Evolutionary conservation across 2,797 vertebrate species (phyloP), one percentile per base, ranked within the genome.

Genomic region (Podarcis lilfordi): DNA sequence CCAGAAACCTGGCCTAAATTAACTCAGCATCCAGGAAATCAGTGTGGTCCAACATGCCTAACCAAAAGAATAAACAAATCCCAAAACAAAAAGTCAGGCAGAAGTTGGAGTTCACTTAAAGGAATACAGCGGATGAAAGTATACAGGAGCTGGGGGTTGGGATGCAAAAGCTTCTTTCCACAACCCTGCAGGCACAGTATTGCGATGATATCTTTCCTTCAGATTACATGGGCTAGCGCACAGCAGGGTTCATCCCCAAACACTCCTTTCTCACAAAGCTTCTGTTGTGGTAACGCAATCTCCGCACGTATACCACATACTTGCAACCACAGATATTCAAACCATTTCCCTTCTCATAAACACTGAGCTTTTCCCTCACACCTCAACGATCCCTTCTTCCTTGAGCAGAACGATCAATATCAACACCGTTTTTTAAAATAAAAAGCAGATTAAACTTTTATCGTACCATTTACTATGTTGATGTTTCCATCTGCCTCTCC

Each of bases 261-360:
- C 90, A 83, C 85, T 91, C 91, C 92, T 86, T 95, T 96, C 95
- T 95, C 95, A 95, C 88, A 90, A 93, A 88, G 87, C 91, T 91
- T 93, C 92, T 90, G 87, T 84, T 82, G 89, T 93, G 85, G 79
- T 87, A 90, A 94, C 77, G 11, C 84, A 64, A 90, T 83, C 86
- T 91, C 92, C 86, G 95, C 95, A 95, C 91, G 68, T 94, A 94
- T n/a, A 77, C 90, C 86, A 92, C 86, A 92, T 91, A 29, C 59
- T 90, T 87, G 17, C 25, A 45, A 80, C 92, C 91, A 87, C 82
- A 89, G 79, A 80, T 61, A 74, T 85, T 84, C 85, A 77, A 91
- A 75, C 85, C 5, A 88, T 74, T 87, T 85, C 80, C 76, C 43
- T 40, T 91, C 92, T 87, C 27, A 45, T 35, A 75, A n/a, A 32